These are phyloP conservation scores for Mus spretus DNA, from an alignment of 2,797 vertebrate species.

Conservation along the genomic window DNA sequence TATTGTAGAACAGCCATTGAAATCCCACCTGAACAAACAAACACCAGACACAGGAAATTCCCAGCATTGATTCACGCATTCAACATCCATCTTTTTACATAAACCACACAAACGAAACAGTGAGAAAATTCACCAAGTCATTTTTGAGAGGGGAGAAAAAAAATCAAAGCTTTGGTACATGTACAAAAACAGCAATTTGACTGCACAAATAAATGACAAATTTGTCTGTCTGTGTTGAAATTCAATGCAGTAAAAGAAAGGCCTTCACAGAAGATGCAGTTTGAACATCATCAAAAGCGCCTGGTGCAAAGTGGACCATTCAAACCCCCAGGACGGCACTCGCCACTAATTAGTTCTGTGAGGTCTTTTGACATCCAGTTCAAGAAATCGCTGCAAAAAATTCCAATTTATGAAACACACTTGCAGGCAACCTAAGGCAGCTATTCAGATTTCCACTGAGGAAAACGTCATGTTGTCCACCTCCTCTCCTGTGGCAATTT, in stretches of 20 bases:
- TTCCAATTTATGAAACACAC: constrained; percentile 70
- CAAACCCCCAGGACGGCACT: constrained; percentile 69
- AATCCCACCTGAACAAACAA: constrained; percentile 73
- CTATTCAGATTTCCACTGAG: constrained; percentile 51
- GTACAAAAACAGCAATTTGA: constrained; percentile 68
- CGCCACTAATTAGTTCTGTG: constrained; percentile 80
- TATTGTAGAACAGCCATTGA: constrained; percentile 85
- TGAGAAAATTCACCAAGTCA: constrained; percentile 68
- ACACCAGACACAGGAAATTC: constrained; percentile 58
- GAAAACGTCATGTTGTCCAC: constrained; percentile 38
- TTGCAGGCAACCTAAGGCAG: constrained; percentile 62
- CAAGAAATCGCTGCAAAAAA: constrained; percentile 75
- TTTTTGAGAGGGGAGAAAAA: background rate
- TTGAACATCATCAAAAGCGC: constrained; percentile 67
- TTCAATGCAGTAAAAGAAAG: constrained; percentile 58
- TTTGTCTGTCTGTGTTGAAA: constrained; percentile 61
- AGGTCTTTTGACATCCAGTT: constrained; percentile 79
- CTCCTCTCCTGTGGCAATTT: constrained; percentile 60
- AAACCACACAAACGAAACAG: constrained; percentile 76
- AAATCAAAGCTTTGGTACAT: background rate
- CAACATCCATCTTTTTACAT: constrained; percentile 71
- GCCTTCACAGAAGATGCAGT: constrained; percentile 59
- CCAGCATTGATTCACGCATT: constrained; percentile 34
- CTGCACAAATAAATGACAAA: constrained; percentile 53
- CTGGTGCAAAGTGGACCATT: constrained; percentile 60